Base-by-base conservation (phyloP, 2,797 vertebrate species). In the Buceros bicornis region DNA sequence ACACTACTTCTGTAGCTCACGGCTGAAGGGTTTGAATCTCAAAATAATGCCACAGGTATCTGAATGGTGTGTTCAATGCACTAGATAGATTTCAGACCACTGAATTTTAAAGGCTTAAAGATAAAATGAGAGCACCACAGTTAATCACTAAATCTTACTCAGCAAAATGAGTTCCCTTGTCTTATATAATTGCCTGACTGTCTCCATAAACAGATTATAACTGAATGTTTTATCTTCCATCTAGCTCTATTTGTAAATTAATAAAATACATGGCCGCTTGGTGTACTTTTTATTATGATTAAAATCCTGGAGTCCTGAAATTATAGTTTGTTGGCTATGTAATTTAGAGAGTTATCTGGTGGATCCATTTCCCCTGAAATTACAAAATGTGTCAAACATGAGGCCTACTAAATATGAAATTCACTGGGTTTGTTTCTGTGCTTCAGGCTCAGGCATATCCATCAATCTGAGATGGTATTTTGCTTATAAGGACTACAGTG, bases 141-240 rank as follows among this genome's bases (percentile, higher is more conserved):
- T 28, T 95, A 96, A 96, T 95, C 80, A 88, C 42, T 94, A 88
- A 95, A 94, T 77, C 61, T 67, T 71, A 71, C 54, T 93, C 73
- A 90, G 54, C 56, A 92, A 91, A 94, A 95, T 91, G 40, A 89
- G 29, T 56, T 81, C 57, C n/a, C 29, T 81, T 82, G 47, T 87
- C 78, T 76, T 54, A 50, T 58, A 87, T 86, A 94, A 78, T 90
- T 95, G 37, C 43, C 47, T 95, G 76, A 84, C 78, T 90, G 74
- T 80, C 90, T 97, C 89, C 51, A 81, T 89, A 97, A 96, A 94
- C 61, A 95, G 62, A 95, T 96, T 93, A 88, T 8, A 67, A 50
- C 29, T 66, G 57, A 43, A 33, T 33, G 26, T 83, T 79, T 40
- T 57, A 50, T 79, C 47, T 43, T 45, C 43, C 90, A 64, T 91